Base-by-base conservation (phyloP, 2,888 invertebrate species). In the Myopa tessellatipennis region DNA sequence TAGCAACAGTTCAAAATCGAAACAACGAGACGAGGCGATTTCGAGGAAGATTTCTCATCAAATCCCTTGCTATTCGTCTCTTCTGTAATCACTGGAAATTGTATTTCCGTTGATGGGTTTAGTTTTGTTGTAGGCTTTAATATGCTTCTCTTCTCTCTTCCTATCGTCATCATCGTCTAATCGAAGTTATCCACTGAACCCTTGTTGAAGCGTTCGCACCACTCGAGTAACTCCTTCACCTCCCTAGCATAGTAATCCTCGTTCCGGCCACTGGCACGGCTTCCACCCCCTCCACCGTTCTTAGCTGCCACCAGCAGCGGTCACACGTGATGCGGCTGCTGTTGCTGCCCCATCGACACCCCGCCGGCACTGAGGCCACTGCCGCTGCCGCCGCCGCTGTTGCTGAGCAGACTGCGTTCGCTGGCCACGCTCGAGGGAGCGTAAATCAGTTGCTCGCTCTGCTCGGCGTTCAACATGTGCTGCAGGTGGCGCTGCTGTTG, bases 371-470 rank as follows among this genome's bases (percentile, higher is more conserved):
- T 87, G 81, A 86, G 85, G 40, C 16, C 16, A 16, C 6, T 87
- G 83, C 87, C 87, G 45, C 55, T 76, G 40, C 68, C 83, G 81
- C 77, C 79, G 81, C 85, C 83, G 77, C 86, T 85, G 80, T 88
- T 89, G 83, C 89, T 89, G 80, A 89, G 80, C 82, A 89, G 81
- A 81, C 89, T 89, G 77, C 88, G 85, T 84, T 89, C 89, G 80
- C 88, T 88, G 79, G 87, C 87, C 79, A 87, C 87, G 73, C 87
- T 85, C 70, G 84, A 83, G 50, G 89, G 89, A 1, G 88, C 88
- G 84, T 89, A 89, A 85, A 89, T 89, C 83, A 88, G 82, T 78
- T 89, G 83, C 78, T 89, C 89, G 76, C 84, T 83, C 80, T 85
- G 84, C 63, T 80, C 79, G 68, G 78, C 79, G 12, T 40, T 69